Conservation (phyloP, 2,888 invertebrate genomes). For the Mythimna loreyi region DNA sequence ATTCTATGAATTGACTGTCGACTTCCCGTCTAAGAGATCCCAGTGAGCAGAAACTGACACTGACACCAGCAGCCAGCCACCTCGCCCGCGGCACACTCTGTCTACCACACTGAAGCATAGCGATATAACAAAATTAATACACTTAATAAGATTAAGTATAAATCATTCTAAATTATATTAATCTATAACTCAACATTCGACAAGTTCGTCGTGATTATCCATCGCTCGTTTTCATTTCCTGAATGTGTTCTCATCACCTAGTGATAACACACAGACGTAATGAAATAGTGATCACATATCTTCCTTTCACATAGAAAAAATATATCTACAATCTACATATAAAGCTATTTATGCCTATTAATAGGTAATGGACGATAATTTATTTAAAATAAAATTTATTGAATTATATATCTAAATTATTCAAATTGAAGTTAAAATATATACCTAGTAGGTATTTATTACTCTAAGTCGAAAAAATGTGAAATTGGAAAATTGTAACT, state of each 20-base stretch:
- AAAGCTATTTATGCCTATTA: conserved; percentile 79
- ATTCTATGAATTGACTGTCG: conserved; percentile 67
- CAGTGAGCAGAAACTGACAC: conserved; percentile 53
- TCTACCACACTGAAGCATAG: conserved; percentile 52
- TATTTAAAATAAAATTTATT: conserved; percentile 70
- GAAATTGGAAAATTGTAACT: conserved; percentile 53
- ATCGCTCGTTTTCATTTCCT: conserved; percentile 68
- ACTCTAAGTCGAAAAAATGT: conserved; percentile 60
- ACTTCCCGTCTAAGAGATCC: conserved; percentile 64
- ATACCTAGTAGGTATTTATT: conserved; percentile 55
- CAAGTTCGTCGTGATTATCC: conserved; percentile 44
- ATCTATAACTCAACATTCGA: conserved; percentile 67
- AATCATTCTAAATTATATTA: conserved; percentile 79
- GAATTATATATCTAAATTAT: conserved; percentile 66
- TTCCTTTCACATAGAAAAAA: conserved; percentile 79
- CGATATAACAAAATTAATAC: conserved; percentile 67
- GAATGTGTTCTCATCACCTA: conserved; percentile 77
- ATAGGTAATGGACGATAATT: conserved; percentile 71
- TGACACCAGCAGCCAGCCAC: conserved; percentile 41
- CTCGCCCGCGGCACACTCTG: conserved; percentile 35
- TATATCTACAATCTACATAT: conserved; percentile 64
- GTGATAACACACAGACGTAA: conserved; percentile 76
- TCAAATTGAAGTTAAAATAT: conserved; percentile 61
- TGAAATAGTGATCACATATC: conserved; percentile 83
- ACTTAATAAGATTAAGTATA: conserved; percentile 87